Conservation (phyloP, 2,888 invertebrate species). For the Creontiades dilutus region DNA sequence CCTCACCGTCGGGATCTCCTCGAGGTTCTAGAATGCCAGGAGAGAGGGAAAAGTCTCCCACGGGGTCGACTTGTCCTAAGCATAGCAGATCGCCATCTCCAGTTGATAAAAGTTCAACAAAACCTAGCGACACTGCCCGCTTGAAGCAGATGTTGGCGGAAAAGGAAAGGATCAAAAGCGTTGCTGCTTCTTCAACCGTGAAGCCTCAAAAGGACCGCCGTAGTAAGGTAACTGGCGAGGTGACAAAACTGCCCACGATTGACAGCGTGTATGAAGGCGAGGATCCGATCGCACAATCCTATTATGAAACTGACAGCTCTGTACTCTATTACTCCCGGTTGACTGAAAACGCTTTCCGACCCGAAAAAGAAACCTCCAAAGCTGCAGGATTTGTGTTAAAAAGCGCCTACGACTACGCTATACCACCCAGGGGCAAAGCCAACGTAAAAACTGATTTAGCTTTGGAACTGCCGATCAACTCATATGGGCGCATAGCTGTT, state of each 20-base stretch:
- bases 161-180: background rate
- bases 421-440: conserved; percentile 91
- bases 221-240: background rate
- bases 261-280: background rate
- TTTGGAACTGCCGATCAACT: conserved; percentile 92
- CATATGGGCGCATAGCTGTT: conserved; percentile 96
- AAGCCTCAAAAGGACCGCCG: background rate
- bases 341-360: conserved; percentile 57
- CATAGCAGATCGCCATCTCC: conserved; percentile 37
- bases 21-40: background rate
- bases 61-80: background rate
- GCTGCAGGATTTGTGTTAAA: conserved; percentile 63
- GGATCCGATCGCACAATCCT: background rate
- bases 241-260: background rate
- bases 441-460: conserved; percentile 95
- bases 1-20: background rate
- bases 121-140: background rate
- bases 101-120: background rate
- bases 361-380: conserved; percentile 38
- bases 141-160: background rate
- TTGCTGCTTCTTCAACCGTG: background rate
- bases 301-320: conserved; percentile 23
- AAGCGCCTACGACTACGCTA: conserved; percentile 91
- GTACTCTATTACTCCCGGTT: conserved; percentile 42
- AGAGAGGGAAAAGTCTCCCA: background rate